These are phyloP conservation scores for Paragorgia papillata DNA, from an alignment of 92 coral and sea anemone genomes.

Conservation along the genomic window DNA sequence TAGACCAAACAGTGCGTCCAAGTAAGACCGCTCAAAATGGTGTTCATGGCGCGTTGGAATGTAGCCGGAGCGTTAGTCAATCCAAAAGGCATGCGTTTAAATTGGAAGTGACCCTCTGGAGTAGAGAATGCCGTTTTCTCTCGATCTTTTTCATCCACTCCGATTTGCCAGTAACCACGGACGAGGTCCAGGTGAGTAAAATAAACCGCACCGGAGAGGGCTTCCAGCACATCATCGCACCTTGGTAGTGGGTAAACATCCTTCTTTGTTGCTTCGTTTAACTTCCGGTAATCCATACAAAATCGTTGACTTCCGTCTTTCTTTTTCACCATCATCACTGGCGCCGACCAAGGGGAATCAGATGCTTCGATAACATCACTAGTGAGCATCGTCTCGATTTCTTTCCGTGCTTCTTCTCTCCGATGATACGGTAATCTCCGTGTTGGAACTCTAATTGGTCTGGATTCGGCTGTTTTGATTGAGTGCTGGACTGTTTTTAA, in stretches of 20 bases:
- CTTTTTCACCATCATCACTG: neutral
- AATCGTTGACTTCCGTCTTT: neutral
- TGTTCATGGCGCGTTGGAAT: conserved; percentile 39
- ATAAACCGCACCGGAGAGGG: conserved; percentile 41
- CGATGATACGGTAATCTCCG: neutral
- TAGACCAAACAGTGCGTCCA: conserved; percentile 40
- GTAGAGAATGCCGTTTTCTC: conserved; percentile 55
- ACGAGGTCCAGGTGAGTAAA: conserved; percentile 50
- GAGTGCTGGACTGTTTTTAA: neutral
- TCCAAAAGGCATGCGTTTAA: conserved; percentile 42
- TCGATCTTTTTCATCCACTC: conserved; percentile 28
- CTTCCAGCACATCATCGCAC: conserved; percentile 50
- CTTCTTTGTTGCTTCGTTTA: conserved; percentile 49
- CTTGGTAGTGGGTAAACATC: conserved; percentile 56
- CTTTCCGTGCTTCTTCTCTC: neutral
- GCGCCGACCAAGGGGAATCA: too few relatives aligned
- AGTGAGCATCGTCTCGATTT: neutral
- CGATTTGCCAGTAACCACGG: conserved; percentile 39
- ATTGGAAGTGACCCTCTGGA: conserved; percentile 52
- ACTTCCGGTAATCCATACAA: conserved; percentile 50
- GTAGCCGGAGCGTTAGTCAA: conserved; percentile 48
- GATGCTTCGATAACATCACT: too few relatives aligned
- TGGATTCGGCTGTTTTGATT: neutral
- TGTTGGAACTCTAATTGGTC: neutral
- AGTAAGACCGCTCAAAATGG: conserved; percentile 23